Evolutionary conservation across 2,113 vertebrate species (phyloP), one percentile per base, ranked within the genome.

Genomic region (Mystacornis crossleyi): DNA sequence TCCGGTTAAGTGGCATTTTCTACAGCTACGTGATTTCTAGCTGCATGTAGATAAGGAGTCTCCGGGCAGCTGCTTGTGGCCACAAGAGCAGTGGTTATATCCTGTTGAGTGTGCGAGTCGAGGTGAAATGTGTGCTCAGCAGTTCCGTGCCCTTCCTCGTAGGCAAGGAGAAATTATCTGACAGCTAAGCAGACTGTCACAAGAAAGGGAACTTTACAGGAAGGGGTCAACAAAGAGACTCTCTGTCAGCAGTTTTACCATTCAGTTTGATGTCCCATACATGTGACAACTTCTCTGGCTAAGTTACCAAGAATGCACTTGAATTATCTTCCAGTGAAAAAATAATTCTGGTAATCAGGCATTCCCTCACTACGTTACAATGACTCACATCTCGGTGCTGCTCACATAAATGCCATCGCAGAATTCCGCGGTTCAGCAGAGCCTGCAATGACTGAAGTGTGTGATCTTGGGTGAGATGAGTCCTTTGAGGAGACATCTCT

Each of bases 121-220:
- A 90, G 97, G 96, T 97, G 97, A 98, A 97, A 86, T 98, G 98
- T 98, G 25, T 96, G 94, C 97, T 99, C 99, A 99, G 99, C 99
- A 98, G 90, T 99, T 99, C 98, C 13, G 95, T 89, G 98, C 98
- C 98, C 98, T 99, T 99, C 99, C 98, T 98, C 14, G n/a, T 87
- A 94, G 92, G 92, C 92, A 94, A 93, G 74, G 93, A 90, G 90
- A 92, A 94, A 91, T 94, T 81, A 96, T 90, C 33, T 89, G 90
- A 93, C 86, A 93, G 84, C 91, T 95, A 93, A 97, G 96, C 96
- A 97, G 89, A 86, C 97, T 98, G 98, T 98, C 96, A 95, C 97
- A 98, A 98, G 98, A 90, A 97, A 94, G 95, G 89, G 48, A 95
- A 33, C 84, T 90, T 98, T 98, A 89, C 97, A 98, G 97, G 97